Evolutionary conservation across 2,113 vertebrate species (phyloP).

Genomic region (Herpailurus yagouaroundi): DNA sequence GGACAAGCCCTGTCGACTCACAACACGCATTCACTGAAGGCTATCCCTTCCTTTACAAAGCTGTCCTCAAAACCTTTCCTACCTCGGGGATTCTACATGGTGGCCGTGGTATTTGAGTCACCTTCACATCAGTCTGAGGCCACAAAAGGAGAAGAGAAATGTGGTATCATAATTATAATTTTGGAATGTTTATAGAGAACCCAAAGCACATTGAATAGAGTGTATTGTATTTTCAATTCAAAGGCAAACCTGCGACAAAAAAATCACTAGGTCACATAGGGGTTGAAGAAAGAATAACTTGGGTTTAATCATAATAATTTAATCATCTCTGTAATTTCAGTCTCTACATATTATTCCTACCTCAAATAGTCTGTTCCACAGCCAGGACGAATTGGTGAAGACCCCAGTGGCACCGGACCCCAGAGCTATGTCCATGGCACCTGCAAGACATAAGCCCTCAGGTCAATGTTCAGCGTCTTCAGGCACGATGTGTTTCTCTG

Average conservation of each 20-base stretch:
- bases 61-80: background rate
- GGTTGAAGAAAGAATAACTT: too few relatives aligned
- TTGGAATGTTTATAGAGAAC: background rate
- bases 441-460: constrained; percentile 78
- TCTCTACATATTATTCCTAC: constrained; percentile 52
- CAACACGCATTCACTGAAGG: background rate
- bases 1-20: background rate
- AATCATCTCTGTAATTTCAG: background rate
- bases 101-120: background rate
- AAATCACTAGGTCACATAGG: background rate
- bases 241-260: background rate
- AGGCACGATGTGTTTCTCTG: background rate
- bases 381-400: constrained; percentile 96
- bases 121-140: background rate
- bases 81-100: background rate
- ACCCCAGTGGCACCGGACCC: constrained; percentile 96
- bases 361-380: constrained; percentile 92
- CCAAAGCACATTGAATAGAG: background rate
- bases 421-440: constrained; percentile 95
- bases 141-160: background rate
- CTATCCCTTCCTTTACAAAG: background rate
- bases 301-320: background rate
- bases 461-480: background rate
- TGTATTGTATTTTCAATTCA: background rate
- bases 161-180: background rate